Percentiles rank a stretch among this genome's conserved stretches.
Conservation (phyloP, 2,113 vertebrate species). For the Oreochromis aureus region DNA sequence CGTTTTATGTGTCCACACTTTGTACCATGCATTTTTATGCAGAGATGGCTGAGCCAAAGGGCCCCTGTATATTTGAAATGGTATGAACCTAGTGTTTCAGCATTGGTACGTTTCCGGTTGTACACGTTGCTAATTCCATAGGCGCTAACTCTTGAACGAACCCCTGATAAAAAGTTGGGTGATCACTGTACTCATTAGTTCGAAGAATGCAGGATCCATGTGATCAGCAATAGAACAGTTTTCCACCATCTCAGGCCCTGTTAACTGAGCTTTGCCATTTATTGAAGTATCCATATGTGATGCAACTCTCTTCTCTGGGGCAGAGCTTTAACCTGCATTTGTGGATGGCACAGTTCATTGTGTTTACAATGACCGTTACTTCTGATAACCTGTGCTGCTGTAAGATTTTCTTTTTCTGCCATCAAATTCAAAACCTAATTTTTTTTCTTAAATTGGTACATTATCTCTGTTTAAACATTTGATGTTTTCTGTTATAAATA, state of each 20-base stretch:
- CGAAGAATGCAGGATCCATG: background rate
- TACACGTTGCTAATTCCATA: background rate
- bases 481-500: background rate
- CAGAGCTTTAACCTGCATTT: background rate
- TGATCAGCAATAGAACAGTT: background rate
- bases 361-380: background rate
- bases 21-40: accelerated
- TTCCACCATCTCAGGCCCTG: background rate
- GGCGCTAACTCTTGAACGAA: background rate
- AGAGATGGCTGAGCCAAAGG: background rate
- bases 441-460: background rate
- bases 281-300: too few relatives aligned
- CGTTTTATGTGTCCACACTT: background rate
- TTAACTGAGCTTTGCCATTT: background rate
- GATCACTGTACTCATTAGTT: background rate
- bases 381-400: background rate
- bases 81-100: background rate
- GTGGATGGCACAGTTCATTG: background rate
- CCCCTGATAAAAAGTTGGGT: background rate
- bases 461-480: background rate
- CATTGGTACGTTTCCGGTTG: background rate
- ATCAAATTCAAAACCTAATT: accelerated
- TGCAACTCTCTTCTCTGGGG: too few relatives aligned
- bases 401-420: background rate
- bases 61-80: background rate